Evolutionary conservation across 2,113 vertebrate genomes (phyloP), one percentile per base, ranked within the genome.

Genomic region (Paraplagusia blochii): DNA sequence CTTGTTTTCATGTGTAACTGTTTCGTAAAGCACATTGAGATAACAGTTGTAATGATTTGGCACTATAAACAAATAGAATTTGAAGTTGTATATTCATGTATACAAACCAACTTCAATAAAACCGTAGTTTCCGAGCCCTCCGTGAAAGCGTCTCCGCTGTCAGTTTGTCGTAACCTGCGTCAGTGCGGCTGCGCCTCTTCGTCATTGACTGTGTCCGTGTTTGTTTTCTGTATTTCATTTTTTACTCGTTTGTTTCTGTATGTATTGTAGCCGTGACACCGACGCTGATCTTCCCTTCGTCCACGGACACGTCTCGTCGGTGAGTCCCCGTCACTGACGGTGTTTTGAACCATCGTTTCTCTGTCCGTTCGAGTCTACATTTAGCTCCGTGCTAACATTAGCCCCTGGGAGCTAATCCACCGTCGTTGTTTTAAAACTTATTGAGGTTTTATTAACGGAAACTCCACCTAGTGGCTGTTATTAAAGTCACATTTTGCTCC

Each of bases 101-200:
- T 46, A 19, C 3, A 19, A 48, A 29, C 46, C 11, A 14, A 35
- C 33, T 11, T 48, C 19, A n/a, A n/a, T 2, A 6, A 0, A 8
- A 0, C 0, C 6, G 2, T 44, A 1, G 3, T 75, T 83, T 82
- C 75, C 77, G 15, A 74, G 52, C 0, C 7, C 52, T 60, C 35
- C 42, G 0, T 68, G 9, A 87, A 87, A 53, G 74, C 79, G 39
- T 12, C 84, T 12, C 57, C 22, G 29, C 54, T 42, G 69, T 34
- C 63, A 61, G 16, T 33, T 29, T 55, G 46, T 55, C 40, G 40
- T 56, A 29, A 48, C 64, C 69, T 82, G 72, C 76, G 78, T 80
- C 74, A 76, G 45, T 63, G 62, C 22, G 22, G 22, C 22, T 29
- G 22, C 22, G 16, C 44, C 22, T 29, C 69, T 53, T 48, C 59